Percentiles rank a stretch among this genome's conserved stretches.
Conservation (phyloP, 2,888 invertebrate species). For the Peribatodes rhomboidaria region DNA sequence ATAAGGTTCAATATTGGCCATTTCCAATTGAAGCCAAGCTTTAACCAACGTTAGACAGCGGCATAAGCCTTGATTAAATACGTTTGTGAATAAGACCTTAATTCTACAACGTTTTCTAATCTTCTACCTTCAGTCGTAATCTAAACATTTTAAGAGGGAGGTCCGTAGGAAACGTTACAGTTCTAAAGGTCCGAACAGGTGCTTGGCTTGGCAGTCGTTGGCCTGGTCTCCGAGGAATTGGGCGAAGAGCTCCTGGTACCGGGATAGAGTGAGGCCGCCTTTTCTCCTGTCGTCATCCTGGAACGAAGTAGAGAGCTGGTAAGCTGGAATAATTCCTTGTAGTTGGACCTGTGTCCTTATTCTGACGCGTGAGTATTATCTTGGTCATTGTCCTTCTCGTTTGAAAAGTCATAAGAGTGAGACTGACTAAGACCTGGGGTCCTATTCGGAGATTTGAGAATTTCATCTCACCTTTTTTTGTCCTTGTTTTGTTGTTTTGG, state of each 20-base stretch:
- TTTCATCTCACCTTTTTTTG: too few species aligned
- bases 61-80: too few species aligned
- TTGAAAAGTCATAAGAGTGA: too few species aligned
- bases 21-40: too few species aligned
- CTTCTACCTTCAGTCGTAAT: conserved; percentile 9
- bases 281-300: conserved; percentile 93
- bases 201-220: conserved; percentile 90
- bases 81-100: not conserved
- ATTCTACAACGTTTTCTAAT: not conserved
- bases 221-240: conserved; percentile 92
- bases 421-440: too few species aligned
- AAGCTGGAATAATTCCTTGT: not conserved
- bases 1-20: too few species aligned
- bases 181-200: conserved; percentile 92
- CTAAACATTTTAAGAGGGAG: conserved; percentile 10
- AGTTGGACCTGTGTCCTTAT: not conserved
- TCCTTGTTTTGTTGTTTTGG: too few species aligned
- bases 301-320: conserved; percentile 38
- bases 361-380: too few species aligned
- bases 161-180: conserved; percentile 55
- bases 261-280: conserved; percentile 91
- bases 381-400: too few species aligned
- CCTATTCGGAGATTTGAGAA: too few species aligned
- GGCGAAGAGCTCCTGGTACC: conserved; percentile 94
- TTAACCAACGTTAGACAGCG: too few species aligned